phyloP scores from a whole-genome alignment of 2,113 vertebrate species.

The Saimiri boliviensis region DNA sequence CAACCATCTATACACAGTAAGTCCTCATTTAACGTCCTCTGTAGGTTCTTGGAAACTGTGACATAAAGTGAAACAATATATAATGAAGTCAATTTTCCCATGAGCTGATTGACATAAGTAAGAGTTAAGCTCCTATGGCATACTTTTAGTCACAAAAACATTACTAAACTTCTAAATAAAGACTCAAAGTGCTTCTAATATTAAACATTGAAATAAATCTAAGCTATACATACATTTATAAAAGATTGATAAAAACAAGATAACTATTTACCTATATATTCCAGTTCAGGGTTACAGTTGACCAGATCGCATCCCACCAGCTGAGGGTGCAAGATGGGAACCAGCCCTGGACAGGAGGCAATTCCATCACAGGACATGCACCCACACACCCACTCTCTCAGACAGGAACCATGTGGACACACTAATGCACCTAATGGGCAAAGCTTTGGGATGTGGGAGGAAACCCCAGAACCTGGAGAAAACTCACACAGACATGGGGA shows the following conservation, averaged over 20 bases:
- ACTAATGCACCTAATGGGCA: not conserved
- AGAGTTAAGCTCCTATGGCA: not conserved
- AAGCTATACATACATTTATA: not conserved
- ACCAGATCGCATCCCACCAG: not conserved
- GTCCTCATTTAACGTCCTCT: not conserved
- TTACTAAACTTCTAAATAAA: not conserved
- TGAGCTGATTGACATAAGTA: not conserved
- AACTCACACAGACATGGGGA: not conserved
- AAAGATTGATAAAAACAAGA: not conserved
- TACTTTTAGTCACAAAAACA: not conserved
- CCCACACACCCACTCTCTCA: not conserved
- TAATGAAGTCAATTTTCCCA: not conserved
- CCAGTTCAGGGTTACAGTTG: not conserved
- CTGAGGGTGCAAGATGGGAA: not conserved
- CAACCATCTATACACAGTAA: not conserved
- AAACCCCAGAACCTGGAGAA: not conserved
- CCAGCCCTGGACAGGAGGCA: not conserved
- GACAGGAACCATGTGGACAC: not conserved
- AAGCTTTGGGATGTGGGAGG: not conserved
- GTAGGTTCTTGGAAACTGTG: not conserved
- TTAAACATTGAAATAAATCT: not conserved
- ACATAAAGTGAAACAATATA: not conserved
- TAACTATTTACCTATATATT: not conserved
- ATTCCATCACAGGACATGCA: no score
- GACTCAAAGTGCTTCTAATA: not conserved